A percentile compares a stretch with the other conserved stretches of the same genome.
Evolutionary conservation across 2,888 invertebrate genomes (phyloP).

Genomic region (Chouioia cunea): DNA sequence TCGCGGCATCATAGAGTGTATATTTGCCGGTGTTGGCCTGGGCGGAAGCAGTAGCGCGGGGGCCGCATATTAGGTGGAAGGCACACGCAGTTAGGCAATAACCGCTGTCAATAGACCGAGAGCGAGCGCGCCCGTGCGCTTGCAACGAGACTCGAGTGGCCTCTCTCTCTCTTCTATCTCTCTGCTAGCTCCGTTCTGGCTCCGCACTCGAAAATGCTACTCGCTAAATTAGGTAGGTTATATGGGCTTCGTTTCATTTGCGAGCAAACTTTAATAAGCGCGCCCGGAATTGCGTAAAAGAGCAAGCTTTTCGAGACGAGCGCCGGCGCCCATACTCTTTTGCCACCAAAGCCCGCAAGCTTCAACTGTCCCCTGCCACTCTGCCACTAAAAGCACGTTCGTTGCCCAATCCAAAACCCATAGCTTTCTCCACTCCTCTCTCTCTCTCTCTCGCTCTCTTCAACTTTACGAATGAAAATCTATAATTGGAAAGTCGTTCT

Average conservation of each 20-base stretch:
- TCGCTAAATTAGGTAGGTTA: slow-evolving; percentile 70
- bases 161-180: slow-evolving; percentile 36
- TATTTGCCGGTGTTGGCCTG: slow-evolving; percentile 61
- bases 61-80: slow-evolving; percentile 67
- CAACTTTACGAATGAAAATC: slow-evolving; percentile 35
- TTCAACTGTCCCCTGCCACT: too few relatives aligned
- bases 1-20: slow-evolving; percentile 56
- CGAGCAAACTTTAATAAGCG: slow-evolving; percentile 70
- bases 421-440: too few relatives aligned
- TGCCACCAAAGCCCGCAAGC: background rate
- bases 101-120: slow-evolving; percentile 68
- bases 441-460: slow-evolving; percentile 9
- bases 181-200: slow-evolving; percentile 45
- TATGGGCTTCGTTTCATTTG: slow-evolving; percentile 70
- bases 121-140: slow-evolving; percentile 45
- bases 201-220: slow-evolving; percentile 67
- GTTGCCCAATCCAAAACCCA: background rate
- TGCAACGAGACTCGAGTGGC: slow-evolving; percentile 15
- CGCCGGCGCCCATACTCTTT: slow-evolving; percentile 43
- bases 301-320: slow-evolving; percentile 68
- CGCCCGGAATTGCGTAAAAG: slow-evolving; percentile 68
- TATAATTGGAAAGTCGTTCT: slow-evolving; percentile 44
- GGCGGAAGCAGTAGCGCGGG: slow-evolving; percentile 30
- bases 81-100: slow-evolving; percentile 68
- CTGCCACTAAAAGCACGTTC: background rate